Base-by-base conservation (phyloP, 2,797 vertebrate genomes). In the Perodicticus potto region DNA sequence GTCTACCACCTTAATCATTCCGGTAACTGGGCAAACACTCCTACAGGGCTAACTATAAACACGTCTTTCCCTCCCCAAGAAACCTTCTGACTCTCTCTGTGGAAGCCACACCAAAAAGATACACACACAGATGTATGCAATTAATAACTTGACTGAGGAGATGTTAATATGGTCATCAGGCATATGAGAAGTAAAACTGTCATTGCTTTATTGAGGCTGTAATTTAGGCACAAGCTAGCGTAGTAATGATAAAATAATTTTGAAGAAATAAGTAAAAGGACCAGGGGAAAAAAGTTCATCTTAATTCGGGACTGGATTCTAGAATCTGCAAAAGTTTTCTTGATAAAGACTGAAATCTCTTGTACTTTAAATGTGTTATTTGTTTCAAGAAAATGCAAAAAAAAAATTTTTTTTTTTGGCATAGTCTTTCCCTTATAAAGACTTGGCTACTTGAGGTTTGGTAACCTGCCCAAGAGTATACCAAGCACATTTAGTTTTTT, bases 1-100 rank as follows among this genome's bases (percentile, higher is more conserved):
- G 72, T n/a, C 87, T 97, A 19, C 49, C 83, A 59, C 67, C 57
- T 96, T 27, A 85, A 95, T 96, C 96, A 96, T 96, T 91, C 1
- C 0, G 8, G 69, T 49, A 87, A 95, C 95, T 97, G 43, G 78
- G 73, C 3, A 80, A 77, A 63, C 14, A 29, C 43, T 96, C 89
- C 93, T 91, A 19, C 7, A n/a, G 88, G 90, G 61, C 49, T 19
- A 11, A 22, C 70, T 45, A 27, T 65, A 93, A 94, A 77, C 91
- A 53, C 81, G 89, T 92, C 93, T 65, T 96, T 95, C 23, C 9
- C 76, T 93, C 91, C 57, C 22, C 0, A 1, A 85, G 96, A 84
- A 86, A 53, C 17, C 74, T 73, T 90, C 94, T 70, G 57, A 45
- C 37, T 74, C 57, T 70, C 43, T 91, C 34, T 34, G 89, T 86